Evolutionary conservation across 2,888 invertebrate species (phyloP), one percentile per base, ranked within the genome.

Genomic region (Poecilus cupreus): DNA sequence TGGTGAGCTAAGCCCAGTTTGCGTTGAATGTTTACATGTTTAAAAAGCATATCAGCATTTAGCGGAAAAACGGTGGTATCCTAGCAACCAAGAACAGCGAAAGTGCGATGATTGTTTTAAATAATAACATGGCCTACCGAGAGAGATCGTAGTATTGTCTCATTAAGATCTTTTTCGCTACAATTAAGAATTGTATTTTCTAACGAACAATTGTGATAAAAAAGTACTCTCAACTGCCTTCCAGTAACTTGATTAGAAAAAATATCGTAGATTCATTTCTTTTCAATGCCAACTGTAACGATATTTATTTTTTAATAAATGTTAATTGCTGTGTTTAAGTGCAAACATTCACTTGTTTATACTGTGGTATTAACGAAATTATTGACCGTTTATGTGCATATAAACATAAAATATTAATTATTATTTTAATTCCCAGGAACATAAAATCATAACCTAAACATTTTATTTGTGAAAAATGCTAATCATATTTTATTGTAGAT

Each of bases 41-140:
- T 76, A 76, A 76, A 76, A 76, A 76, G 76, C 76, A 76, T 76
- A 37, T 57, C 57, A 57, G 49, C 16, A 37, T 57, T 76, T 57
- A n/a, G 22, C 20, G 39, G 72, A 72, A 72, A 72, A 43, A 72
- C 26, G 26, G 37, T 68, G 37, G 37, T 68, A 68, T n/a, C 32
- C 68, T 24, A 26, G 37, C 37, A 10, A 32, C 20, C 2, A 18
- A 18, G n/a, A 57, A 18, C 13, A 54, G 76, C 76, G 76, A 76
- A 76, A 76, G 76, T 57, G 57, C 8, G 57, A 72, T 72, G 57
- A 57, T 57, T 76, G 54, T 76, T 57, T 37, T 57, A 68, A 68
- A 18, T 54, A 54, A 68, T 32, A 68, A 37, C 26, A 10, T 32
- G n/a, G 18, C 24, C n/a, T 18, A 24, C 24, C 10, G 18, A 54